Base-by-base conservation (phyloP, 2,888 invertebrate genomes). In the Chloroclystis v-ata region DNA sequence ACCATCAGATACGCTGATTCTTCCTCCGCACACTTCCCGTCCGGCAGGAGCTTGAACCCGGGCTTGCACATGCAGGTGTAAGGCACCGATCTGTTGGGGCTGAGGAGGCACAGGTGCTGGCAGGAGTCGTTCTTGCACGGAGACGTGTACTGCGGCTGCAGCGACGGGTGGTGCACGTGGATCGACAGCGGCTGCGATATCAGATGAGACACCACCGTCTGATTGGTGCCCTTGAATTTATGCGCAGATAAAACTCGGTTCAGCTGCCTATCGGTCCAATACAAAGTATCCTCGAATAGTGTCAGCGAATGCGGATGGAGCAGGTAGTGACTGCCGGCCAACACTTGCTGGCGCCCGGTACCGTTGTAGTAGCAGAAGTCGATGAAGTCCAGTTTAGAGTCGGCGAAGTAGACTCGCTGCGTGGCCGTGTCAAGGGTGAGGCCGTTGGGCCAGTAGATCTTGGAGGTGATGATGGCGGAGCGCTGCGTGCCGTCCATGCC, bases 361-460 rank as follows among this genome's bases (percentile, higher is more conserved):
- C 99, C 99, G 66, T 99, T 96, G 83, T 99, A 99, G 68, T 97
- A 94, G 71, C 98, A 98, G 72, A 97, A 98, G 72, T 99, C 99
- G 49, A 99, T 99, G 69, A 96, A 99, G 75, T 99, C 99, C 26
- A 99, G 82, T 71, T 98, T 97, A 0, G 97, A 97, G 78, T 99
- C 99, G 0, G 98, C 98, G 73, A 99, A 99, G 81, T 99, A 99
- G 0, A 99, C 93, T 38, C 98, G 86, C 68, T 94, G 94, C 0
- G 94, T 98, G 0, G 98, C 94, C 12, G 96, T 95, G 71, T 99
- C 99, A 2, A 99, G 82, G 0, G 99, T 96, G n/a, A 99, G 84
- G 0, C 98, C 98, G 72, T 98, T 99, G 0, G 99, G 99, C 98
- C 98, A 99, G 82, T 97, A 98, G 52, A 99, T 96, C 75, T 98